Conservation (phyloP, 2,113 vertebrate genomes). For the Trogon melanurus region DNA sequence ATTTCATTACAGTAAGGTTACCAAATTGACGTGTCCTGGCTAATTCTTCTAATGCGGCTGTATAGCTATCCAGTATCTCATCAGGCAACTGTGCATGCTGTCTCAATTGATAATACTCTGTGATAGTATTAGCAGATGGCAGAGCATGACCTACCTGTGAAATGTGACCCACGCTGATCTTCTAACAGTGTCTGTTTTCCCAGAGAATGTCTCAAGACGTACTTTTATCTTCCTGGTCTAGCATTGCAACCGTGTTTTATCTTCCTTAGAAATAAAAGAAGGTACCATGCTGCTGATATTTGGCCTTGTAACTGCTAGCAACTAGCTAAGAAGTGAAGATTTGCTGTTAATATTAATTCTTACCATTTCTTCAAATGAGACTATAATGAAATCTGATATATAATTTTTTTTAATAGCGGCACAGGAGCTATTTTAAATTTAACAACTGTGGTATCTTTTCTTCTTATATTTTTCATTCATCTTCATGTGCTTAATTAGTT, state of each 20-base stretch:
- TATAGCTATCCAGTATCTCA: not conserved
- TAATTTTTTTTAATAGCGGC: not conserved
- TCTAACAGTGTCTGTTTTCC: not conserved
- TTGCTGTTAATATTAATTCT: slow-evolving; percentile 38
- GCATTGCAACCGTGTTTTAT: not conserved
- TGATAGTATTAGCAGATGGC: slow-evolving; percentile 38
- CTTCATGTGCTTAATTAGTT: slow-evolving; percentile 62
- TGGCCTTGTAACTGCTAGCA: not conserved
- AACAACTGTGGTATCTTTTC: not conserved
- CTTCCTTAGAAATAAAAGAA: not conserved
- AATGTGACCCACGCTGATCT: not conserved
- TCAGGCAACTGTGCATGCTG: not conserved
- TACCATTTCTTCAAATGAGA: slow-evolving; percentile 2
- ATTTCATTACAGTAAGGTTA: slow-evolving; percentile 53
- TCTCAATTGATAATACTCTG: slow-evolving; percentile 26
- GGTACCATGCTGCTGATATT: not conserved
- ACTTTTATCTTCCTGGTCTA: not conserved
- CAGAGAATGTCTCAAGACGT: not conserved
- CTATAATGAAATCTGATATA: slow-evolving; percentile 36
- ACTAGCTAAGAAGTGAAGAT: slow-evolving; percentile 23
- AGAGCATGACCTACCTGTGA: not conserved
- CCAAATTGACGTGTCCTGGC: slow-evolving; percentile 22
- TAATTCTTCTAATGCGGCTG: not conserved
- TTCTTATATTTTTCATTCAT: slow-evolving; percentile 54
- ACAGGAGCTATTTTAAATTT: slow-evolving; percentile 42